Conservation (phyloP, 2,797 vertebrate species). For the Hypotaenidia philippensis region DNA sequence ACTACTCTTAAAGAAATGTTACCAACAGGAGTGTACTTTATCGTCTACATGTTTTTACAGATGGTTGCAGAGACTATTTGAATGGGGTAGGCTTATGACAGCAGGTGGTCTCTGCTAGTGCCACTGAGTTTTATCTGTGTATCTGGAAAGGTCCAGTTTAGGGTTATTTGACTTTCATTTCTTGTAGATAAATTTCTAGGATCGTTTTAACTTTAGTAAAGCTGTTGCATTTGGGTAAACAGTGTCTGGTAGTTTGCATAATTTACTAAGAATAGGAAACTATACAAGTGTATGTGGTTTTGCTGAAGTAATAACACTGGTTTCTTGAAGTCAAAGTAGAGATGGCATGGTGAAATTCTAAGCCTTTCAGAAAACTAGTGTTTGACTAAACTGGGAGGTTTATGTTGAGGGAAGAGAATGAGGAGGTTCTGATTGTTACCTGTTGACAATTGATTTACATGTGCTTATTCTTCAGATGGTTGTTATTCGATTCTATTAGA, state of each 20-base stretch:
- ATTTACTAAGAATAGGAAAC: neutral
- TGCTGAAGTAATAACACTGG: neutral
- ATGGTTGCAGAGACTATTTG: neutral
- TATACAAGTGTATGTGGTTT: rapidly evolving
- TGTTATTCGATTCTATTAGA: neutral
- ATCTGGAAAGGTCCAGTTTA: neutral
- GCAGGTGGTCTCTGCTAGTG: neutral
- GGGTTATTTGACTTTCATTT: neutral
- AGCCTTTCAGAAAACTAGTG: neutral
- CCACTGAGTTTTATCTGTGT: neutral
- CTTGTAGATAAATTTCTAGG: neutral
- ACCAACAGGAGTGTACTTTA: neutral
- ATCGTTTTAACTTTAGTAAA: neutral
- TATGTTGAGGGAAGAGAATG: neutral
- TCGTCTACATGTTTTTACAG: neutral
- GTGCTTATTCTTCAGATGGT: neutral
- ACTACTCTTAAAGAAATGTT: neutral
- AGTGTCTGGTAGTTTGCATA: neutral
- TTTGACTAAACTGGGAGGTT: neutral
- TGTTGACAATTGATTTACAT: neutral
- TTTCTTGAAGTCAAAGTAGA: neutral
- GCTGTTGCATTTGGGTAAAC: neutral
- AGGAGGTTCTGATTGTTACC: neutral
- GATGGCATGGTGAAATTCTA: neutral
- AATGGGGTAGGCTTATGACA: neutral